Base-by-base conservation (phyloP, 2,113 vertebrate genomes). In the Aleadryas rufinucha region DNA sequence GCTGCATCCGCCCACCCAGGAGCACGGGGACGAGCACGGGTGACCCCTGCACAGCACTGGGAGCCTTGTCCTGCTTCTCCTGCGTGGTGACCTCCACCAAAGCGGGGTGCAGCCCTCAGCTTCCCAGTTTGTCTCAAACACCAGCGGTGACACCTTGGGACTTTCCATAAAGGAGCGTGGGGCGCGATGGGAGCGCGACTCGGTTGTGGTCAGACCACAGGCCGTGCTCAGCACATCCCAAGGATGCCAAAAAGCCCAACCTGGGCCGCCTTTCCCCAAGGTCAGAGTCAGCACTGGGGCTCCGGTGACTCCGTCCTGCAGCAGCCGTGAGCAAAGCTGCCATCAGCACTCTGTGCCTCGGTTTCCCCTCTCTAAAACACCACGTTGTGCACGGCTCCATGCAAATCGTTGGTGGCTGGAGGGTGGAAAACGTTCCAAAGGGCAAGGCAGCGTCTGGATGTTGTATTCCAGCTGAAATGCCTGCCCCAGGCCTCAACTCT, bases 271-370 rank as follows among this genome's bases (percentile, higher is more conserved):
- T 76, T 39, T 93, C 56, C 81, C 65, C 44, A 6, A 7, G 74
- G 44, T 66, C 8, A 50, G 56, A 89, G 71, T 37, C 87, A 82
- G 69, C 0, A 1, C 81, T 7, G 1, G 27, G 68, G 47, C 65
- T 26, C 54, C 0, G 1, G 39, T 79, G 94, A 78, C 95, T 93
- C 71, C 27, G 14, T 90, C 84, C 44, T 71, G 53, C 93, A 86
- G 91, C 84, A 86, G 91, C 81, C 26, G 17, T 91, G 95, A 94
- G 83, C 84, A 92, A 95, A 83, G 50, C 88, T 93, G 85, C 71
- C 12, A 4, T 90, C 94, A 93, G n/a, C 0, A 0, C 88, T 65
- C 79, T 0, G 3, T 91, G 93, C 93, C 94, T 95, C 89, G 30
- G 82, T 63, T 88, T 94, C 78, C 84, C 65, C 11, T 57, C 63